Conservation (phyloP, 2,888 invertebrate species). For the Torymus aiolomorphi region DNA sequence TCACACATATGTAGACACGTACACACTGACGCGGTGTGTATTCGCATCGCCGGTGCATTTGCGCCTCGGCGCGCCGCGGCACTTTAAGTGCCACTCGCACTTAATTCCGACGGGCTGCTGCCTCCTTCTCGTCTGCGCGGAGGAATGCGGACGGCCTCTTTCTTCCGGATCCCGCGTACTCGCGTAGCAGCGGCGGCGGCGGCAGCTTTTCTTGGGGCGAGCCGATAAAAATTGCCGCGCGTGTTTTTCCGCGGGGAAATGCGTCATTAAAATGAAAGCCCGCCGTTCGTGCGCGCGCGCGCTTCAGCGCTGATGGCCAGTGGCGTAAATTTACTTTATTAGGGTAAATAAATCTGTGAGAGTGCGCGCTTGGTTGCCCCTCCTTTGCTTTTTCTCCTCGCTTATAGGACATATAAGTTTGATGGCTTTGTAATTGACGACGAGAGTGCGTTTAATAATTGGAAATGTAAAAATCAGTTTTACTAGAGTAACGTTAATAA, state of each 20-base stretch:
- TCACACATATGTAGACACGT: no score
- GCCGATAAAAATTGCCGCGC: slow-evolving; percentile 37
- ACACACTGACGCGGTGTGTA: no score
- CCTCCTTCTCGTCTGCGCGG: slow-evolving; percentile 30
- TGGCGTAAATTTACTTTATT: neutral
- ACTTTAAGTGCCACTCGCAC: slow-evolving; percentile 62
- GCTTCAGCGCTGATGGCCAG: no score
- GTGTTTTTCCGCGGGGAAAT: slow-evolving; percentile 15
- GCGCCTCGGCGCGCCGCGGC: slow-evolving; percentile 48
- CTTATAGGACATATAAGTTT: no score
- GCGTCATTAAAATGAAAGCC: slow-evolving; percentile 8
- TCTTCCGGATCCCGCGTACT: slow-evolving; percentile 41
- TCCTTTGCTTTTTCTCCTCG: neutral
- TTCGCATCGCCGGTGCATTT: slow-evolving; percentile 35
- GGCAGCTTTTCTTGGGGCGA: no score
- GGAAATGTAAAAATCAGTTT: no score
- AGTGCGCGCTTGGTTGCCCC: neutral
- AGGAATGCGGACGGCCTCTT: slow-evolving; percentile 49
- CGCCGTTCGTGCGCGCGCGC: no score
- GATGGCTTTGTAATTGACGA: no score
- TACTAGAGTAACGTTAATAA: no score
- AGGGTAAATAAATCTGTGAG: slow-evolving; percentile 9
- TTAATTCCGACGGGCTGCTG: slow-evolving; percentile 58
- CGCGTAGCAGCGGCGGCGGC: neutral
- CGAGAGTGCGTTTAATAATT: no score